phyloP scores from a whole-genome alignment of 1,140 invertebrate genomes.

The Diorhabda carinulata region DNA sequence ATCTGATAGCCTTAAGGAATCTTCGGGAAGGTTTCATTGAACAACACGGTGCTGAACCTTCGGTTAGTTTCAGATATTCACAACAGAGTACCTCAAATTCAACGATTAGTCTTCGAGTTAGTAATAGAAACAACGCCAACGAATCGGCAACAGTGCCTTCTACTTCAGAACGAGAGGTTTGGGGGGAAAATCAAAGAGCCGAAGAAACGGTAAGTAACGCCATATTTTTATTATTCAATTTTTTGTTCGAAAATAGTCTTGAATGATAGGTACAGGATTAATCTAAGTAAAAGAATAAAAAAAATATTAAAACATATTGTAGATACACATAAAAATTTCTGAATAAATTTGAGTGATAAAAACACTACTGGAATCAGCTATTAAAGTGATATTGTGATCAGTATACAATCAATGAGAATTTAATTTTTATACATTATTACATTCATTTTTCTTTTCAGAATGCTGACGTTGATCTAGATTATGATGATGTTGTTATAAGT shows the following conservation, averaged over 20 bases:
- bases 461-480: conserved; percentile 32
- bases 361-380: no score
- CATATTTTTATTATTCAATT: neutral
- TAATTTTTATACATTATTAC: no score
- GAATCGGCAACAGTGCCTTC: neutral
- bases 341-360: no score
- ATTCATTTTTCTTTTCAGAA: conserved; percentile 4
- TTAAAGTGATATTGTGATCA: no score
- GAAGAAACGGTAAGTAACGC: conserved; percentile 14
- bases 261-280: no score
- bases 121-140: conserved; percentile 7
- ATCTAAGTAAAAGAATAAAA: no score
- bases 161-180: conserved; percentile 10
- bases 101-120: conserved; percentile 43
- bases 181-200: conserved; percentile 9
- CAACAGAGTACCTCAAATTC: conserved; percentile 46
- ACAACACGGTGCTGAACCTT: conserved; percentile 45
- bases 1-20: conserved; percentile 41
- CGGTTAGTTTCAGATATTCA: conserved; percentile 44
- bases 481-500: conserved; percentile 23
- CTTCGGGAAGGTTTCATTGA: conserved; percentile 45
- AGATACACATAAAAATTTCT: no score
- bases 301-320: no score
- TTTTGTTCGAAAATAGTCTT: no score
- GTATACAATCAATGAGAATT: no score